Evolutionary conservation across 2,797 vertebrate genomes (phyloP), one percentile per base, ranked within the genome.

Genomic region (Eulemur mongoz): DNA sequence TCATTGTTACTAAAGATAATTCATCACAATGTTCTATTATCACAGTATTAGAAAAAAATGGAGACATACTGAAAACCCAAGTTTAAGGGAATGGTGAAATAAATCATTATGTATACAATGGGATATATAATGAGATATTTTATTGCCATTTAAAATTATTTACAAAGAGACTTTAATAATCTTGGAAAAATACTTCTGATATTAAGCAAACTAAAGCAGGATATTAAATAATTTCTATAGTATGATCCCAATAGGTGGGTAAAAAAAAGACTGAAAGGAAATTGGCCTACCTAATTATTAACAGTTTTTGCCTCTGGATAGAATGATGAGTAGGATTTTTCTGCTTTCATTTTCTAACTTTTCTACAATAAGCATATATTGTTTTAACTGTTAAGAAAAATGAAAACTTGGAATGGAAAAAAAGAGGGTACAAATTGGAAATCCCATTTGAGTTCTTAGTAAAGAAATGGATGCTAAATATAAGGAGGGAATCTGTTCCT

Each of bases 141-240:
- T 86, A 35, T 79, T 90, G 32, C 54, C 81, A 59, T 76, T 69
- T 91, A 79, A 95, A 96, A 61, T 96, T 52, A 65, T 79, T 75
- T 86, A 65, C 52, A 93, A 63, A 54, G 45, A 5, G 2, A 38
- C 81, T 82, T 89, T 87, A 25, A 65, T 80, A 93, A 80, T 50
- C 45, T 92, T 35, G 61, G 75, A 67, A 93, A 93, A 86, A 89
- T 89, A 48, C 5, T 95, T 85, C 70, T 80, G 40, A 67, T 50
- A 10, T 76, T 54, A 95, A 82, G 32, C 48, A 93, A 63, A 94
- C 61, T 73, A 52, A 76, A 79, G 45, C 20, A 70, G 45, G 43
- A 40, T 89, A 25, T 82, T 75, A 79, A 23, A 52, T 93, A 20
- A 4, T 86, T 50, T 89, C 89, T 94, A 43, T 14, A 43, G 27